Evolutionary conservation across 2,113 vertebrate genomes (phyloP), one percentile per base, ranked within the genome.

Genomic region (Nansenia antarctica): DNA sequence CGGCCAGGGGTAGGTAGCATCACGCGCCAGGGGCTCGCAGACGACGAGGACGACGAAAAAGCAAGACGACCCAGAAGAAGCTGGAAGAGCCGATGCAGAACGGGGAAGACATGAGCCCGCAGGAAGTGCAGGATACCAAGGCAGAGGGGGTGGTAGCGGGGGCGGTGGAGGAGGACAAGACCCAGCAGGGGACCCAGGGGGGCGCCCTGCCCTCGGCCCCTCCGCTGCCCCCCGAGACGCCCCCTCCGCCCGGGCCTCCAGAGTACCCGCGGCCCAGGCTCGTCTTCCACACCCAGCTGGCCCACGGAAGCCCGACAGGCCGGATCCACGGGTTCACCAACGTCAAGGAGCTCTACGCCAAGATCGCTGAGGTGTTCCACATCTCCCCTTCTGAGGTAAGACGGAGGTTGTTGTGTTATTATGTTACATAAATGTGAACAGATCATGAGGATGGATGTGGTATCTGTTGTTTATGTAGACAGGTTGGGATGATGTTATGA

Each of bases 241-340:
- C 0, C 3, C 84, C 32, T 34, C 73, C 85, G 37, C 0, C 79
- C 1, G 88, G 78, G 58, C 11, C 59, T 30, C 75, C 79, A 32
- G 88, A 91, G 60, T 93, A 92, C 0, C 62, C 76, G 0, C 93
- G 95, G 26, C 96, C 96, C 0, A 84, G 92, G 74, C 92, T 98
- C 20, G 90, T 98, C 47, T 99, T 99, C 75, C 97, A 97, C 91
- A 95, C 96, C 0, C 98, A 99, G 90, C 92, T 99, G 85, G 98
- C 98, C 12, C 98, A 99, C 0, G 97, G 96, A 61, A 98, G 96
- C 89, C 94, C 95, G 42, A 99, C 96, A 0, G 96, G 91, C 31
- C 92, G 89, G 73, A 98, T 99, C 57, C 95, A 98, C 11, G 95
- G 97, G 65, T 99, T 99, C 87, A 98, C 95, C 74, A 99, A 98